A percentile compares a stretch with the other conserved stretches of the same genome.
Conservation (phyloP, 2,888 invertebrate species). For the Incurvaria masculella region DNA sequence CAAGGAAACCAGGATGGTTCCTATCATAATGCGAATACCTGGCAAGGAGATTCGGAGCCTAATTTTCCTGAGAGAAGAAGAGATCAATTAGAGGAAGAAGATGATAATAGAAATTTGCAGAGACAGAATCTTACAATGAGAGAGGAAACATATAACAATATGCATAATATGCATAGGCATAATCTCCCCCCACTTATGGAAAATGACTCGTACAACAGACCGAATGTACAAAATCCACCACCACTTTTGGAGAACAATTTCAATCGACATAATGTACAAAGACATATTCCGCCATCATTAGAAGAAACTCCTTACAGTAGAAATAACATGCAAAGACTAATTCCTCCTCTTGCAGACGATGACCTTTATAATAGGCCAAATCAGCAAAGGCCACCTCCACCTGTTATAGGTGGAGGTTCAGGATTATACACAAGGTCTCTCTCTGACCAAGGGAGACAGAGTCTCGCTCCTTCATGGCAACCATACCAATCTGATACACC, state of each 20-base stretch:
- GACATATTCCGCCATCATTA: too few species aligned
- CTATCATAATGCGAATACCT: background rate
- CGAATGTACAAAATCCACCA: background rate
- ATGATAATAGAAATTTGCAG: background rate
- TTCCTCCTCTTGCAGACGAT: too few species aligned
- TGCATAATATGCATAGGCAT: too few species aligned
- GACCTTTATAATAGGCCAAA: background rate
- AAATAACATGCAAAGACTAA: too few species aligned
- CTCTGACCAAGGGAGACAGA: conserved; percentile 14
- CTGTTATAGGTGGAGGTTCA: background rate
- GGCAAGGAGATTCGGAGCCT: background rate
- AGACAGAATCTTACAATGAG: too few species aligned
- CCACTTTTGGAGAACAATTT: too few species aligned
- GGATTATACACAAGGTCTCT: background rate
- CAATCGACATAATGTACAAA: too few species aligned
- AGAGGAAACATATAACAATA: too few species aligned
- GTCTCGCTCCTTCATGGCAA: conserved; percentile 23
- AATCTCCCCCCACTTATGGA: too few species aligned
- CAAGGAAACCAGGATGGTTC: background rate
- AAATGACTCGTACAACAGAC: background rate
- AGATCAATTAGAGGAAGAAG: background rate
- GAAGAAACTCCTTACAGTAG: too few species aligned
- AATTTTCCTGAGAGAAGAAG: background rate
- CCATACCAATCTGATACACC: conserved; percentile 15
- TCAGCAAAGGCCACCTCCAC: too few species aligned